phyloP scores from a whole-genome alignment of 2,888 invertebrate genomes.

The Leptura quadrifasciata region DNA sequence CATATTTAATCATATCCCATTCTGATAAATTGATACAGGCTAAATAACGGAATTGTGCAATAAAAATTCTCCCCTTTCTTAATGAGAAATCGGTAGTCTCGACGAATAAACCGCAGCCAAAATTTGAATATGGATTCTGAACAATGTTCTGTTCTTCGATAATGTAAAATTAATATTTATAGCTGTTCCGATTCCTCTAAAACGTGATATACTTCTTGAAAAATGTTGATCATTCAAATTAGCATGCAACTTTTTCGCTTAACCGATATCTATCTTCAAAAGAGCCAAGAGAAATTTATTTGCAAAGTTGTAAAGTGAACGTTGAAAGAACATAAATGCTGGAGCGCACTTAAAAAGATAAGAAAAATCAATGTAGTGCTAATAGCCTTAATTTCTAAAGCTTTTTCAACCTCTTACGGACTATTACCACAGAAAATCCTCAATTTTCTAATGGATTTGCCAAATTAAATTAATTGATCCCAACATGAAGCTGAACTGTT shows the following conservation, averaged over 20 bases:
- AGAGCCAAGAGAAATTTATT: conserved; percentile 29
- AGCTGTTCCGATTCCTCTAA: neutral
- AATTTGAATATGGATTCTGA: neutral
- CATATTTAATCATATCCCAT: too few relatives aligned
- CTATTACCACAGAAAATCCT: conserved; percentile 25
- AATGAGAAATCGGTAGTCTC: too few relatives aligned
- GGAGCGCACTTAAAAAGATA: conserved; percentile 45
- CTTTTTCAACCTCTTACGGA: conserved; percentile 32
- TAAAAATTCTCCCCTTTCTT: too few relatives aligned
- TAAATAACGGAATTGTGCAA: too few relatives aligned
- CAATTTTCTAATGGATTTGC: conserved; percentile 39
- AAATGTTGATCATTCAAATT: conserved; percentile 30
- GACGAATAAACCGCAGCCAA: too few relatives aligned
- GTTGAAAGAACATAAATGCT: conserved; percentile 39
- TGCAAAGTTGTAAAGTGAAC: conserved; percentile 29
- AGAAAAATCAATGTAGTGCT: conserved; percentile 56
- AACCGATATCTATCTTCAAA: conserved; percentile 14
- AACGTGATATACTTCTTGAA: neutral
- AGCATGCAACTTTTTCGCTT: conserved; percentile 30
- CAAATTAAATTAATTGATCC: conserved; percentile 29
- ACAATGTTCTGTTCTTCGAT: neutral
- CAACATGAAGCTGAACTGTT: conserved; percentile 14
- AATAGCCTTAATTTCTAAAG: conserved; percentile 55
- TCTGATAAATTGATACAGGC: too few relatives aligned
- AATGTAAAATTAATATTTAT: conserved; percentile 3